A percentile compares a stretch with the other conserved stretches of the same genome.
Evolutionary conservation across 1,140 invertebrate species (phyloP).

Genomic region (Drosophila pruinosa): DNA sequence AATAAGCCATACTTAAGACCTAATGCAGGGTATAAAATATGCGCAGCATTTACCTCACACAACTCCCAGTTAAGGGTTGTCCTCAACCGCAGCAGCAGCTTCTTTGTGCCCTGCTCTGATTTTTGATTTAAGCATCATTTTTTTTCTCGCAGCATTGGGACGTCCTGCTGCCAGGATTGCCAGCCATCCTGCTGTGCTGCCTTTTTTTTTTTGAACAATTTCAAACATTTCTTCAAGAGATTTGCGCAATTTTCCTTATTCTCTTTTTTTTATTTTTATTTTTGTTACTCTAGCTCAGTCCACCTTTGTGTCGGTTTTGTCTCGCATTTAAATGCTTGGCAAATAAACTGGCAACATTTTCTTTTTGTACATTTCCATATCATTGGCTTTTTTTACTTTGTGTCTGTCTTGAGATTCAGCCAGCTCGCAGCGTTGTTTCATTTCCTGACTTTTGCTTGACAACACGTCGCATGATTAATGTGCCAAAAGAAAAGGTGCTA

Average conservation of each 20-base stretch:
- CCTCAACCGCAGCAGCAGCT: slow-evolving; percentile 17
- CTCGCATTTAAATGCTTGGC: slow-evolving; percentile 76
- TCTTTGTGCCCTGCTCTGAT: slow-evolving; percentile 51
- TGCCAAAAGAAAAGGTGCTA: slow-evolving; percentile 17
- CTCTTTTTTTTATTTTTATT: background rate
- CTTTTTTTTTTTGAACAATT: slow-evolving; percentile 61
- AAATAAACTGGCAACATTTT: slow-evolving; percentile 73
- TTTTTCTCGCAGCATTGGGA: slow-evolving; percentile 49
- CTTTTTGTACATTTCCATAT: slow-evolving; percentile 48
- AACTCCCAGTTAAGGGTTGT: slow-evolving; percentile 9
- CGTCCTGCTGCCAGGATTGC: slow-evolving; percentile 10
- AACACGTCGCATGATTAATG: slow-evolving; percentile 75
- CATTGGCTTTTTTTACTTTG: slow-evolving; percentile 48
- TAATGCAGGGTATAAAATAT: slow-evolving; percentile 79
- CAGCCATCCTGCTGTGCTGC: slow-evolving; percentile 30
- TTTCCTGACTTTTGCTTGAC: slow-evolving; percentile 55
- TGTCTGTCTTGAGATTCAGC: slow-evolving; percentile 18
- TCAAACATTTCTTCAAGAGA: slow-evolving; percentile 78
- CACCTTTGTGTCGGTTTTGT: slow-evolving; percentile 16
- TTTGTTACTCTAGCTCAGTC: background rate
- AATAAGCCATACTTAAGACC: slow-evolving; percentile 80
- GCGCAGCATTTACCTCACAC: slow-evolving; percentile 62
- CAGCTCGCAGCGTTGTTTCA: slow-evolving; percentile 20
- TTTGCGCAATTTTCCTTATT: slow-evolving; percentile 73
- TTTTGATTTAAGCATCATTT: slow-evolving; percentile 82